These are phyloP conservation scores for Drosophila nasuta DNA, from an alignment of 1,140 invertebrate species.

Conservation along the genomic window DNA sequence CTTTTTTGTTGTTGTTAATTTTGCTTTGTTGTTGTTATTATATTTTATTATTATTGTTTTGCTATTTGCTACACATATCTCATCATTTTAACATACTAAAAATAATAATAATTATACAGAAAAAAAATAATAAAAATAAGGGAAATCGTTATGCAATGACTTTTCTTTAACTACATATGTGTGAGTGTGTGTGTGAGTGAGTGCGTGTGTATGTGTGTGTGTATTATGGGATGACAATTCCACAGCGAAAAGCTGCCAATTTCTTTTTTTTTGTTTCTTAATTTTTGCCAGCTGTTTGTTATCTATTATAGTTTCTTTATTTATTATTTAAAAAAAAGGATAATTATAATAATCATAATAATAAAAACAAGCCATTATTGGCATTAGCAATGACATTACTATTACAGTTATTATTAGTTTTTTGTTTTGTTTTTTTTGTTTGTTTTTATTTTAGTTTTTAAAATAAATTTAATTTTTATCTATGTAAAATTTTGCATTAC, in stretches of 20 bases:
- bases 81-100: constrained; percentile 26
- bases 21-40: not conserved
- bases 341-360: constrained; percentile 47
- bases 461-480: constrained; percentile 47
- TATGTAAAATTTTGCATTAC: constrained; percentile 51
- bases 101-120: not conserved
- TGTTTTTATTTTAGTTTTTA: constrained; percentile 42
- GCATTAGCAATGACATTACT: constrained; percentile 53
- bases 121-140: constrained; percentile 28
- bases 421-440: constrained; percentile 24
- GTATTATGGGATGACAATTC: constrained; percentile 25
- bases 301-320: constrained; percentile 41
- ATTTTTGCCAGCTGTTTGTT: constrained; percentile 25
- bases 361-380: constrained; percentile 52
- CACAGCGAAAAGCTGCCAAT: constrained; percentile 35
- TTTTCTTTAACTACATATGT: constrained; percentile 34
- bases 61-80: constrained; percentile 32
- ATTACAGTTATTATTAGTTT: constrained; percentile 53
- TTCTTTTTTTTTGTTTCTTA: not conserved
- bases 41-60: constrained; percentile 20
- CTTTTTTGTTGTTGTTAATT: constrained; percentile 6
- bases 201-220: constrained; percentile 17
- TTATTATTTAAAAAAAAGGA: constrained; percentile 40
- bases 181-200: constrained; percentile 9
- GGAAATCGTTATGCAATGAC: constrained; percentile 40